phyloP scores from a whole-genome alignment of 2,888 invertebrate genomes.

The Tenthredo notha region DNA sequence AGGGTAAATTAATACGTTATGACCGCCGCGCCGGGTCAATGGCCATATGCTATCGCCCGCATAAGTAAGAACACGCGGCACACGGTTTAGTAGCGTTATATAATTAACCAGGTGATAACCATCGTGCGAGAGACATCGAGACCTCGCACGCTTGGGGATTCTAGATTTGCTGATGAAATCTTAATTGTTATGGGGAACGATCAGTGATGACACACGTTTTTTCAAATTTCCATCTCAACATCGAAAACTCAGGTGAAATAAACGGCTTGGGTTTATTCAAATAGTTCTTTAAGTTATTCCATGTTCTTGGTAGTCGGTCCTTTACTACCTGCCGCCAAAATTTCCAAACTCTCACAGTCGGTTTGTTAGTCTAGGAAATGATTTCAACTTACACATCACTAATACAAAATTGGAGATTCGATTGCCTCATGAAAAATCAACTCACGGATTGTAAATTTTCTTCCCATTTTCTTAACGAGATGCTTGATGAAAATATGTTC shows the following conservation, averaged over 20 bases:
- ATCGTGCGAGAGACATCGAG: conserved; percentile 13
- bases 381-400: not conserved
- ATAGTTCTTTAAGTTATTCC: not conserved
- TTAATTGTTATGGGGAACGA: conserved; percentile 29
- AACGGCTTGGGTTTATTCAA: not conserved
- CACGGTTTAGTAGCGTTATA: conserved; percentile 47
- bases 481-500: not conserved
- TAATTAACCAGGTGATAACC: conserved; percentile 49
- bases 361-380: not conserved
- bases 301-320: not conserved
- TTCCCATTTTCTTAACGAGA: not conserved
- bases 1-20: conserved; percentile 44
- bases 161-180: conserved; percentile 37
- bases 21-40: conserved; percentile 37
- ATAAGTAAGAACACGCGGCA: conserved; percentile 29
- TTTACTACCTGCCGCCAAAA: conserved; percentile 5
- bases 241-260: not conserved
- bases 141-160: not conserved
- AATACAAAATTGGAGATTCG: not conserved
- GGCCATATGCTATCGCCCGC: conserved; percentile 45
- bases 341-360: conserved; percentile 3
- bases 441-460: not conserved
- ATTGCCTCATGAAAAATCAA: not conserved
- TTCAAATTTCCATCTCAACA: not conserved
- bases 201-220: not conserved